Evolutionary conservation across 2,113 vertebrate species (phyloP).

Genomic region (Myotis yumanensis): DNA sequence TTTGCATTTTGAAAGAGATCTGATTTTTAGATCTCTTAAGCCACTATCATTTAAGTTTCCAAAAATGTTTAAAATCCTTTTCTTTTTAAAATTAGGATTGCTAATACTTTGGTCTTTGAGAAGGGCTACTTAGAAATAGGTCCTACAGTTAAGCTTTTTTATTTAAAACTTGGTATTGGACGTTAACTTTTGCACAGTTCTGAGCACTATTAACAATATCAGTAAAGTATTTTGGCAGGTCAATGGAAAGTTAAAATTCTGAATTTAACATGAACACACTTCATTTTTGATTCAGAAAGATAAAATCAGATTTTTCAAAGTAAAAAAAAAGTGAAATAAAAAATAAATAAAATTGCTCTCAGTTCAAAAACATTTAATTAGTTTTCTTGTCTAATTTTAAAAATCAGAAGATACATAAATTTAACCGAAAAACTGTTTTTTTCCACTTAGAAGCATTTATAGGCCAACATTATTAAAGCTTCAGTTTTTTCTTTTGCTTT

Average conservation of each 20-base stretch:
- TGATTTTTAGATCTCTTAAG: slow-evolving; percentile 74
- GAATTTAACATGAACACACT: slow-evolving; percentile 76
- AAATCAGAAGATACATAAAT: background rate
- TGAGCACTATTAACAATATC: slow-evolving; percentile 79
- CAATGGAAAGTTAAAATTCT: slow-evolving; percentile 81
- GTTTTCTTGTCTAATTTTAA: background rate
- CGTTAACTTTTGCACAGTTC: slow-evolving; percentile 79
- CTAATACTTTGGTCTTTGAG: slow-evolving; percentile 73
- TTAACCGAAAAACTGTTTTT: background rate
- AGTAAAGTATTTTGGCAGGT: slow-evolving; percentile 75
- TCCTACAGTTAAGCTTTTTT: slow-evolving; percentile 78
- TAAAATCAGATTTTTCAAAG: slow-evolving; percentile 84
- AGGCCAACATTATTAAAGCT: background rate
- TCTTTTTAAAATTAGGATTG: slow-evolving; percentile 77
- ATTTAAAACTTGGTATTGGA: slow-evolving; percentile 77
- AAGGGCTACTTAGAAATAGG: slow-evolving; percentile 71
- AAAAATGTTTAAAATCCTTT: slow-evolving; percentile 69
- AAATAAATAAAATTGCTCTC: background rate
- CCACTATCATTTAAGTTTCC: slow-evolving; percentile 74
- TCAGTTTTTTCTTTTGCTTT: background rate
- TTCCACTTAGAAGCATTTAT: background rate
- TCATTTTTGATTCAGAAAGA: slow-evolving; percentile 83
- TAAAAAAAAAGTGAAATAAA: slow-evolving; percentile 32
- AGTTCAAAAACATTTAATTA: background rate
- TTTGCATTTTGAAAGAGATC: slow-evolving; percentile 73